These are phyloP conservation scores for Eulithis testata DNA, from an alignment of 2,888 invertebrate species.

Conservation along the genomic window DNA sequence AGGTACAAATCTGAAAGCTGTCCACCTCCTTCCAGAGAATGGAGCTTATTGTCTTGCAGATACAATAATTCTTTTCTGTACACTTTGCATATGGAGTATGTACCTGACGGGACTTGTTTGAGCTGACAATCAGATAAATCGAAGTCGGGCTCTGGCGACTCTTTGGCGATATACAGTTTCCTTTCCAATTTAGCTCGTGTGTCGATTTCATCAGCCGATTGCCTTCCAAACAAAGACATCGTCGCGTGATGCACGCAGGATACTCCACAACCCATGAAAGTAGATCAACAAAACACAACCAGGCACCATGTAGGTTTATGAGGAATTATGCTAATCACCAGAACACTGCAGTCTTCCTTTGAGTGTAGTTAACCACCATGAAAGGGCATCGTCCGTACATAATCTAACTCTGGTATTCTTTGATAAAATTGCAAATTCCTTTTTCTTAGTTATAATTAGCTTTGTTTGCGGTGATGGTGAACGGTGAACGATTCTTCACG, in stretches of 20 bases:
- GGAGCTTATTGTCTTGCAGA: constrained; percentile 88
- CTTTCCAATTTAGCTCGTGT: constrained; percentile 68
- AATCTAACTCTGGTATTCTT: background rate
- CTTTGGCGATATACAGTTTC: constrained; percentile 83
- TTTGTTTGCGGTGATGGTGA: too few relatives aligned
- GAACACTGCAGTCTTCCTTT: constrained; percentile 45
- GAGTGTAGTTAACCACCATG: background rate
- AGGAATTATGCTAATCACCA: constrained; percentile 50
- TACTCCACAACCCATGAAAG: constrained; percentile 79
- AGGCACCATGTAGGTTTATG: constrained; percentile 33
- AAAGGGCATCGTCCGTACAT: background rate
- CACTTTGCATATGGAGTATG: constrained; percentile 92
- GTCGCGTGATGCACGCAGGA: constrained; percentile 69
- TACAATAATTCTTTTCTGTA: constrained; percentile 90
- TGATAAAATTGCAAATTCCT: background rate
- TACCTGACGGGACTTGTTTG: constrained; percentile 89
- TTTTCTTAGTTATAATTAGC: too few relatives aligned
- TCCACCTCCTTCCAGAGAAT: constrained; percentile 89
- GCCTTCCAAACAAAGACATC: constrained; percentile 76
- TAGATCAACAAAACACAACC: constrained; percentile 24
- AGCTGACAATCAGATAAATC: constrained; percentile 92
- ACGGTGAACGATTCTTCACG: too few relatives aligned
- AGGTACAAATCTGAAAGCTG: constrained; percentile 88
- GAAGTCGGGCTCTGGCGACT: constrained; percentile 92
- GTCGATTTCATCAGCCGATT: constrained; percentile 56